Base-by-base conservation (phyloP, 2,797 vertebrate genomes). In the Sebastolobus altivelis region DNA sequence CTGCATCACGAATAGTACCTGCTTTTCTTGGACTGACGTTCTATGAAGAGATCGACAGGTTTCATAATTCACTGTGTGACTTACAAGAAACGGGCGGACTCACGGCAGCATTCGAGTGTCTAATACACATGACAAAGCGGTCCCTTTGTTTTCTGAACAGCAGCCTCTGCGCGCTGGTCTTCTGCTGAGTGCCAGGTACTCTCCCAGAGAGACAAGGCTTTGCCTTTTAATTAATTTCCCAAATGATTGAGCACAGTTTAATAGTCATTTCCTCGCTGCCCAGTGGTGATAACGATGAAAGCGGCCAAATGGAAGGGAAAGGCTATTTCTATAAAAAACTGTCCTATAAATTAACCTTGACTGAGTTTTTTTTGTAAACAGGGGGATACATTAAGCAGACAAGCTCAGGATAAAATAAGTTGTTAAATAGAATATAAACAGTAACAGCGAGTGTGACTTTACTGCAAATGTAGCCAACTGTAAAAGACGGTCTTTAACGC, bases 181-280 rank as follows among this genome's bases (percentile, higher is more conserved):
- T 74, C 49, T 59, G 72, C 14, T 38, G 66, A 72, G 68, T 82
- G 85, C 79, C 80, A 86, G 75, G 70, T 74, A 65, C 54, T 38
- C 38, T 79, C 72, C 67, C 76, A 67, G 22, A 81, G 75, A 82
- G 84, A 74, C 65, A 2, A 62, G 76, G 72, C 80, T 81, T 79
- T 77, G 46, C 40, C 72, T 88, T 87, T 33, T 91, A 82, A 89
- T 90, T 89, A 76, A 90, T 88, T 87, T 87, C 80, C 81, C 80
- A 81, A 86, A 87, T 86, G 85, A 88, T 71, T 80, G 86, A 81
- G 58, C 43, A 56, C 56, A 67, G 79, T 87, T 87, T 75, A 81
- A 77, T 68, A 69, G 60, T 67, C 29, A 56, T 65, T 80, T 79
- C 72, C 65, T 49, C 12, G 65, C 87, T 86, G 82, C 77, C 79